Evolutionary conservation across 2,797 vertebrate genomes (phyloP).

Genomic region (Margarornis squamiger): DNA sequence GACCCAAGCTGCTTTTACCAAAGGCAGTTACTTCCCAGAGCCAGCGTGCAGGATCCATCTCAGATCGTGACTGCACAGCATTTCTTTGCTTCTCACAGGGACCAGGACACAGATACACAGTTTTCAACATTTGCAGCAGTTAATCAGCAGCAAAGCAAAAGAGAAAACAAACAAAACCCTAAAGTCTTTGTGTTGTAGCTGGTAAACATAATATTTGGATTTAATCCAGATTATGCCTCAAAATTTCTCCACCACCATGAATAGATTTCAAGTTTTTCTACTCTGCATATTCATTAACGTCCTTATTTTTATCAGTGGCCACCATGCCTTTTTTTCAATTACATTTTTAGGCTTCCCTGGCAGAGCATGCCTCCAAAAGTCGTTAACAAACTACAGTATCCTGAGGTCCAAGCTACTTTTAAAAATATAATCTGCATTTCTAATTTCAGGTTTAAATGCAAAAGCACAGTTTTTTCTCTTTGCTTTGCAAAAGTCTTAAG

Average conservation of each 20-base stretch:
- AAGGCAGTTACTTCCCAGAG: background rate
- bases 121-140: background rate
- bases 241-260: background rate
- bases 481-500: background rate
- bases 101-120: background rate
- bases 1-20: background rate
- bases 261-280: background rate
- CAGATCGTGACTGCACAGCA: background rate
- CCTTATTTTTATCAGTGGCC: background rate
- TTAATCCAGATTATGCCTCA: background rate
- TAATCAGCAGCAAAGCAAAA: background rate
- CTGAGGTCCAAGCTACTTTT: background rate
- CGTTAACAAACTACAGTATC: background rate
- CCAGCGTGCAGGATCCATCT: background rate
- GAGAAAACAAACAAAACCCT: background rate
- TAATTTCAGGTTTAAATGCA: conserved; percentile 2
- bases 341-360: background rate
- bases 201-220: background rate
- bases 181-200: background rate
- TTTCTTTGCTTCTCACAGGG: background rate
- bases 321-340: background rate
- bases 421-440: background rate
- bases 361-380: background rate
- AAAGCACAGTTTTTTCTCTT: background rate
- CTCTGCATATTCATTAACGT: background rate